Evolutionary conservation across 2,797 vertebrate genomes (phyloP).

Genomic region (Centropyge bicolor): DNA sequence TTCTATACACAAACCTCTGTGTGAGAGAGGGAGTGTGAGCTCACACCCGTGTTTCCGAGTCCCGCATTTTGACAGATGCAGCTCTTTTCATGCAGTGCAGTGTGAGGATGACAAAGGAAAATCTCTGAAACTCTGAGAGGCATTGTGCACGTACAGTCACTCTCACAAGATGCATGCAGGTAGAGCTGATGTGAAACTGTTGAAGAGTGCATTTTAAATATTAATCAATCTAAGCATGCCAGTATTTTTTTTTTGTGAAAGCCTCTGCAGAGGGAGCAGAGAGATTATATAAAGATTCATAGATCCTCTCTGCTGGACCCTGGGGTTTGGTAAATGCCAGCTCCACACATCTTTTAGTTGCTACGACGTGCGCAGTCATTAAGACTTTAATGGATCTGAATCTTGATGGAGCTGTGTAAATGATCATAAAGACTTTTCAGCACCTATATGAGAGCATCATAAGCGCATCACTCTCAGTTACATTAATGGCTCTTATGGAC

Average conservation of each 20-base stretch:
- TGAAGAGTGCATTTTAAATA: background rate
- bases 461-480: constrained; percentile 8
- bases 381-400: constrained; percentile 14
- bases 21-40: background rate
- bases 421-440: constrained; percentile 17
- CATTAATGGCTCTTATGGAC: constrained; percentile 18
- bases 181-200: background rate
- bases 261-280: constrained; percentile 8
- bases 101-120: background rate
- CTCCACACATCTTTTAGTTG: constrained; percentile 10
- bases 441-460: constrained; percentile 4
- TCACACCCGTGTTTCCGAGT: background rate
- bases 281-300: background rate
- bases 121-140: background rate
- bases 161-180: background rate
- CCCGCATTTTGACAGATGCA: background rate
- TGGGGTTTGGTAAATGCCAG: background rate
- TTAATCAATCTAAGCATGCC: background rate
- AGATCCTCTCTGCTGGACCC: background rate
- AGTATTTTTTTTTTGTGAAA: background rate
- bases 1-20: background rate
- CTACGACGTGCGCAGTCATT: constrained; percentile 1
- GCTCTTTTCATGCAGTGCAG: background rate
- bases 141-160: background rate
- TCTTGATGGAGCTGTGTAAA: constrained; percentile 15